Evolutionary conservation across 2,888 invertebrate genomes (phyloP).

Genomic region (Callyntrura guangdongensis): DNA sequence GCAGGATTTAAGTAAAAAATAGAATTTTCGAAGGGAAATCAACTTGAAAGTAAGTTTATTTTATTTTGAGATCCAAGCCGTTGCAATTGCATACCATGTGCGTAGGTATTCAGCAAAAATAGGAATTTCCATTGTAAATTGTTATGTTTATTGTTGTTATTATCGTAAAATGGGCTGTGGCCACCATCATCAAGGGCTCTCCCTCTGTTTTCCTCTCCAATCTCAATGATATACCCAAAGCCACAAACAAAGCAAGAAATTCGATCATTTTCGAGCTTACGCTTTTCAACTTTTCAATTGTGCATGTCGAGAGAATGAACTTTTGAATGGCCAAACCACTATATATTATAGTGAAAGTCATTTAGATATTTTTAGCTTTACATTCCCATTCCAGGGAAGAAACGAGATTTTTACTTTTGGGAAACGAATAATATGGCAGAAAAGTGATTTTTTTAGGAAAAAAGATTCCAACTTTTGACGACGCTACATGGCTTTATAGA

Average conservation of each 20-base stretch:
- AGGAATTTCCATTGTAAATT: constrained; percentile 42
- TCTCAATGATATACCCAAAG: constrained; percentile 30
- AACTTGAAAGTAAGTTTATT: constrained; percentile 34
- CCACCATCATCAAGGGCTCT: background rate
- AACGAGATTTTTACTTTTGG: background rate
- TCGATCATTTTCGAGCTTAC: background rate
- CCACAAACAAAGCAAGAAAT: background rate
- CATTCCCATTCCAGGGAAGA: background rate
- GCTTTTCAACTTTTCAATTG: constrained; percentile 1
- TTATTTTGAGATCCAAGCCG: background rate
- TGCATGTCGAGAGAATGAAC: background rate
- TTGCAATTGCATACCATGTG: too few species aligned
- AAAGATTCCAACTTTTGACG: background rate
- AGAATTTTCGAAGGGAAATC: constrained; percentile 39
- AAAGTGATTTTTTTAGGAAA: constrained; percentile 44
- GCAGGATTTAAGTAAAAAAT: constrained; percentile 11
- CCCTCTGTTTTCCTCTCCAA: constrained; percentile 8
- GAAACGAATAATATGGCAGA: background rate
- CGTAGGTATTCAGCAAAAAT: background rate
- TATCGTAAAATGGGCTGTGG: constrained; percentile 73
- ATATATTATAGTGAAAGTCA: constrained; percentile 16
- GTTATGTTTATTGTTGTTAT: constrained; percentile 71
- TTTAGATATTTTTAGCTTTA: constrained; percentile 5
- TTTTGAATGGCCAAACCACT: background rate
- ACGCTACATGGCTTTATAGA: background rate